Conservation (phyloP, 2,113 vertebrate species). For the Pachycephala philippinensis region DNA sequence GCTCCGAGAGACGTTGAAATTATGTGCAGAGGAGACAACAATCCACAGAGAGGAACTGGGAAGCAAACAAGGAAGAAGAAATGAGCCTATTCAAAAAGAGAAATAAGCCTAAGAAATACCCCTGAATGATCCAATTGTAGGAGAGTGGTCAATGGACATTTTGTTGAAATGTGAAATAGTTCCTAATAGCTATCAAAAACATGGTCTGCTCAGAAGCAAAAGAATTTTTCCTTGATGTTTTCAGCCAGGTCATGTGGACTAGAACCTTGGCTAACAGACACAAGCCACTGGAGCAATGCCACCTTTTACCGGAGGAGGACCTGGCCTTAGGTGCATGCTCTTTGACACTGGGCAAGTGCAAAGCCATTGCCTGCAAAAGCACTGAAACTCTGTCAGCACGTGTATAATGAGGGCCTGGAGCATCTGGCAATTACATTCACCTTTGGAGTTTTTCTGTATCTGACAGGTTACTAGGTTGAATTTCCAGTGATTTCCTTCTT, state of each 20-base stretch:
- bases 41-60: not conserved
- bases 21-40: not conserved
- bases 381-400: not conserved
- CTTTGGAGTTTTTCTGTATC: not conserved
- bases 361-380: not conserved
- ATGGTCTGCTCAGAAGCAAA: not conserved
- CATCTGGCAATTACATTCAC: not conserved
- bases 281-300: not conserved
- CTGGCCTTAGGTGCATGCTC: not conserved
- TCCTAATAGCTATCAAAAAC: not conserved
- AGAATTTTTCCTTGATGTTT: not conserved
- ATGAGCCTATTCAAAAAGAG: not conserved
- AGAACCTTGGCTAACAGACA: not conserved
- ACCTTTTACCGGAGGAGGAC: not conserved
- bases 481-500: not conserved
- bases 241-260: not conserved
- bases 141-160: not conserved
- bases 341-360: not conserved
- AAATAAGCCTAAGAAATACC: not conserved
- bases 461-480: not conserved
- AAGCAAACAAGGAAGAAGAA: not conserved
- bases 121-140: not conserved
- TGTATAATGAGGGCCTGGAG: not conserved
- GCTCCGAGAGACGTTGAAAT: not conserved
- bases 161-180: not conserved